Evolutionary conservation across 2,888 invertebrate genomes (phyloP), one percentile per base, ranked within the genome.

Genomic region (Cataglyphis livida): DNA sequence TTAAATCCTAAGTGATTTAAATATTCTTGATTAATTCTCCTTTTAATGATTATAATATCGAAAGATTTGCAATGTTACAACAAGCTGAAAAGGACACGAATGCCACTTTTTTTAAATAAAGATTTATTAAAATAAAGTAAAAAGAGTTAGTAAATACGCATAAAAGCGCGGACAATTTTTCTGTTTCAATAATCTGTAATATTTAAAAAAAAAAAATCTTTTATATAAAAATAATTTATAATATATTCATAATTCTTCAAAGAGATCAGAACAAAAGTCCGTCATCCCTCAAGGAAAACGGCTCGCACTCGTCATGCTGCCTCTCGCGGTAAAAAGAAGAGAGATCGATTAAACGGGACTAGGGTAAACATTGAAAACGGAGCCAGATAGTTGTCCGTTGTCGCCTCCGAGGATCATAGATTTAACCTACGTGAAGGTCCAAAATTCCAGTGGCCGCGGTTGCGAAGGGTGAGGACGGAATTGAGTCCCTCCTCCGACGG

Each of bases 361-460:
- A 59, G 59, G 83, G 61, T 66, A 78, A 70, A 70, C 78, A 78
- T 78, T 25, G 32, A 32, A 57, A 68, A 78, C 57, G 57, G 32
- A 59, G 57, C 57, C 57, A 70, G 78, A 78, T 70, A 70, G 78
- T 70, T 78, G 78, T 70, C 78, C 78, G 71, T 78, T 78, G 70
- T 78, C 78, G 59, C 78, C 59, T 79, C 59, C 18, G 78, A 71
- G 18, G 18, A 59, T 79, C 73, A 44, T 71, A 79, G 78, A 79
- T 79, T 59, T 78, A 70, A 59, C 70, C 78, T 78, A 78, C 57
- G 71, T 70, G 70, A 70, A 59, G 78, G 6, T 71, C 57, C 44
- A 35, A 71, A 71, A 79, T 79, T 44, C 71, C 78, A 79, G 21
- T 71, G 51, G 75, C 61, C 3, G 62, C 5, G 25, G 41, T 25